Base-by-base conservation (phyloP, 2,113 vertebrate genomes). In the Daphoenositta chrysoptera region DNA sequence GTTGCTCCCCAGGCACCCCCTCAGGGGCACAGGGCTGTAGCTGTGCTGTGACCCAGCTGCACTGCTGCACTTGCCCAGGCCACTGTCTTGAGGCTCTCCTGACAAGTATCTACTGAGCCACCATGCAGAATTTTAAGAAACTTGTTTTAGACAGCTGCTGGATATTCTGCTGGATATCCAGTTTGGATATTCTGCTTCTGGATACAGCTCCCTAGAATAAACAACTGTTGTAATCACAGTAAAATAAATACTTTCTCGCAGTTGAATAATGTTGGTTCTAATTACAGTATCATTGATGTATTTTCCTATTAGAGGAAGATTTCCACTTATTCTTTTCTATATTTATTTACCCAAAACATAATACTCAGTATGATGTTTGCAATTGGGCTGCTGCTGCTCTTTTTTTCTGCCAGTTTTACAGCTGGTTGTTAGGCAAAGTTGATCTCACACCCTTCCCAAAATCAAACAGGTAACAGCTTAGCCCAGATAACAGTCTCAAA, bases 291-390 rank as follows among this genome's bases (percentile, higher is more conserved):
- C 93, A 94, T 13, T 80, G 85, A 95, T 90, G 85, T 20, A 73
- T 96, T 94, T 94, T 87, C 80, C 88, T 96, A 93, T 91, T 73
- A 75, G 85, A 91, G 86, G 64, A 93, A 90, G 89, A 91, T 94
- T 97, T 95, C 64, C 85, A 82, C 81, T 95, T 92, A 87, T 87
- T 96, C 82, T 94, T 94, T 94, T 79, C 86, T 73, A 56, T 42
- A 94, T 86, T 92, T 97, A 96, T 96, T 96, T 95, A 93, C 85
- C 30, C 93, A 83, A 96, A 95, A 93, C 91, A 91, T 90, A 89
- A 87, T 73, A 89, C 44, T 91, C 58, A 48, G 85, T 16, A 11
- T 71, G 83, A 94, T 84, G 80, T 92, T 94, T 69, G 72, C 80
- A 90, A 78, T 31, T 53, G 76, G 94, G 77, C 53, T 90, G 80